Conservation (phyloP, 2,113 vertebrate species). For the Cyanocitta stelleri region DNA sequence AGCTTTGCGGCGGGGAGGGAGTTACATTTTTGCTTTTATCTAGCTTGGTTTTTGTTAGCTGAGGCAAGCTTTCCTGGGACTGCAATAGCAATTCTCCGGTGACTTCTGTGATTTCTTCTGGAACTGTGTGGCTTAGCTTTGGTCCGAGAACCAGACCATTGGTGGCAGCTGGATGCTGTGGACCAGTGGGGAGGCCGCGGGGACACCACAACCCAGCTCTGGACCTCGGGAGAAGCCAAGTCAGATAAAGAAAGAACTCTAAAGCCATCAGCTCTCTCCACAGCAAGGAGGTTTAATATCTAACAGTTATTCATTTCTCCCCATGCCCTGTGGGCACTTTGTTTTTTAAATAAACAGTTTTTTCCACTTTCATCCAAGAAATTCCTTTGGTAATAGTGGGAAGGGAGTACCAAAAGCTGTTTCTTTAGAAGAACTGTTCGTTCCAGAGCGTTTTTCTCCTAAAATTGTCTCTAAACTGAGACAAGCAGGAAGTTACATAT, state of each 20-base stretch:
- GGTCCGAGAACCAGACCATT: background rate
- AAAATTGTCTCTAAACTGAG: background rate
- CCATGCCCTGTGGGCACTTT: background rate
- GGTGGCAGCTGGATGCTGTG: background rate
- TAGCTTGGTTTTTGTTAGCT: background rate
- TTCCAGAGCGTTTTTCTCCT: background rate
- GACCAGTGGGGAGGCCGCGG: fast-evolving
- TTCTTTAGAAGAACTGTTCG: background rate
- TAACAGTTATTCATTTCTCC: background rate
- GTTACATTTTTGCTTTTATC: background rate
- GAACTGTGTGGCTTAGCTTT: background rate
- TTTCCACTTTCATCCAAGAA: background rate
- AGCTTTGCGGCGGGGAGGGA: background rate
- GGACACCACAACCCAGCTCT: fast-evolving
- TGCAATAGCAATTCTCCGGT: background rate
- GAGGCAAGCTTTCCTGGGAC: background rate
- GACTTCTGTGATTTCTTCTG: background rate
- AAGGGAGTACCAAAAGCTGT: background rate
- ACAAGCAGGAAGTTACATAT: background rate
- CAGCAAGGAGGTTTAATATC: background rate
- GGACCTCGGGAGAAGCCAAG: background rate
- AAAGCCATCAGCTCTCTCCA: background rate
- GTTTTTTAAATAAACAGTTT: background rate
- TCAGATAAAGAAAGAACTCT: background rate
- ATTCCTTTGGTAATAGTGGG: background rate